Evolutionary conservation across 2,888 invertebrate species (phyloP).

Genomic region (Drosophila borealis): DNA sequence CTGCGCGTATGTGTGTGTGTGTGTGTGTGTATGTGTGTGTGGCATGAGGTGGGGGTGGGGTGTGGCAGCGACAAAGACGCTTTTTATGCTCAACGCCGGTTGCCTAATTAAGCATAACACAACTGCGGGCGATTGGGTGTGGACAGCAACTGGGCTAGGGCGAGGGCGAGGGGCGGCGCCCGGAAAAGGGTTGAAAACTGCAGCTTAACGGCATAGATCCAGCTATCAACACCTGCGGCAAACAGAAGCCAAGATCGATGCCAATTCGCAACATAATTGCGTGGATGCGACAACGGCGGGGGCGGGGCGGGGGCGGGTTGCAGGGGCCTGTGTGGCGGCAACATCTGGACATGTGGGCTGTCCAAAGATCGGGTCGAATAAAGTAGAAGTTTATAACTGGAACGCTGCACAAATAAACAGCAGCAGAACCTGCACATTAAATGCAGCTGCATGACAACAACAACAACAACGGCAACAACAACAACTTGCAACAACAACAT

Average conservation of each 20-base stretch:
- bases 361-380: slow-evolving; percentile 24
- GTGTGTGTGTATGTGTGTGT: slow-evolving; percentile 2
- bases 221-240: no score
- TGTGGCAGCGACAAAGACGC: slow-evolving; percentile 77
- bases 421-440: slow-evolving; percentile 56
- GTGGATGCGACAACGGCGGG: no score
- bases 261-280: no score
- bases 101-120: slow-evolving; percentile 78
- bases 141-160: slow-evolving; percentile 14
- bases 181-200: not conserved
- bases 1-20: slow-evolving; percentile 10
- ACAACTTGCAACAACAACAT: slow-evolving; percentile 36
- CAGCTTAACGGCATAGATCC: not conserved
- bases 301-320: no score
- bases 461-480: slow-evolving; percentile 24
- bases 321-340: slow-evolving; percentile 5
- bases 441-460: slow-evolving; percentile 52
- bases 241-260: no score
- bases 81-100: slow-evolving; percentile 74
- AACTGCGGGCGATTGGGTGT: slow-evolving; percentile 52
- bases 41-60: slow-evolving; percentile 48
- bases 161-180: no score
- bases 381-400: slow-evolving; percentile 46
- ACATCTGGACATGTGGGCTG: slow-evolving; percentile 39
- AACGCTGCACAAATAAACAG: slow-evolving; percentile 57